A percentile compares a stretch with the other conserved stretches of the same genome.
These are phyloP conservation scores for Otis tarda DNA, from an alignment of 2,113 vertebrate genomes.

Conservation along the genomic window DNA sequence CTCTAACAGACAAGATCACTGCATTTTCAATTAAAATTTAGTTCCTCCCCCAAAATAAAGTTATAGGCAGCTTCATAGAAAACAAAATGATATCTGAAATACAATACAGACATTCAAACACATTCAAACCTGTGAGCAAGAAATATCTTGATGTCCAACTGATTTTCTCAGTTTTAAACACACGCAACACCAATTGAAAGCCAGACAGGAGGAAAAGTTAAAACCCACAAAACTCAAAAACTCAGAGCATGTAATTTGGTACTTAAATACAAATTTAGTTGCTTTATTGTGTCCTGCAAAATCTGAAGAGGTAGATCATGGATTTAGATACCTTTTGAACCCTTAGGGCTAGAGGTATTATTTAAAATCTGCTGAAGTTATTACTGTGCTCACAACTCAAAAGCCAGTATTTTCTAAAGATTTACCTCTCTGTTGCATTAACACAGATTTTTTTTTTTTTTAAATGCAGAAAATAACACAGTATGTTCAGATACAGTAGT, in stretches of 20 bases:
- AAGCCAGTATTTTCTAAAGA: neutral
- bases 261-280: neutral
- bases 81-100: neutral
- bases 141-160: neutral
- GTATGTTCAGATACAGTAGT: neutral
- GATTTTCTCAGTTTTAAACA: neutral
- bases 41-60: neutral
- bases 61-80: neutral
- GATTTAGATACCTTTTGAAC: neutral
- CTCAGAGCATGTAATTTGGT: neutral
- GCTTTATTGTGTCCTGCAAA: neutral
- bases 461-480: neutral
- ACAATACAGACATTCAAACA: neutral
- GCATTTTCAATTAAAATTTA: neutral
- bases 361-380: neutral
- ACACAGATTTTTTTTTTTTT: neutral
- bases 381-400: neutral
- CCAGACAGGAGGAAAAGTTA: neutral
- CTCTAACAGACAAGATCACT: neutral
- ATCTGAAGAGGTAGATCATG: neutral
- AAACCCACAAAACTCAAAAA: neutral
- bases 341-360: neutral
- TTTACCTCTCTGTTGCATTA: neutral
- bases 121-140: neutral
- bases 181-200: neutral